A percentile compares a stretch with the other conserved stretches of the same genome.
These are phyloP conservation scores for Xyrauchen texanus DNA, from an alignment of 2,113 vertebrate genomes.

Conservation along the genomic window DNA sequence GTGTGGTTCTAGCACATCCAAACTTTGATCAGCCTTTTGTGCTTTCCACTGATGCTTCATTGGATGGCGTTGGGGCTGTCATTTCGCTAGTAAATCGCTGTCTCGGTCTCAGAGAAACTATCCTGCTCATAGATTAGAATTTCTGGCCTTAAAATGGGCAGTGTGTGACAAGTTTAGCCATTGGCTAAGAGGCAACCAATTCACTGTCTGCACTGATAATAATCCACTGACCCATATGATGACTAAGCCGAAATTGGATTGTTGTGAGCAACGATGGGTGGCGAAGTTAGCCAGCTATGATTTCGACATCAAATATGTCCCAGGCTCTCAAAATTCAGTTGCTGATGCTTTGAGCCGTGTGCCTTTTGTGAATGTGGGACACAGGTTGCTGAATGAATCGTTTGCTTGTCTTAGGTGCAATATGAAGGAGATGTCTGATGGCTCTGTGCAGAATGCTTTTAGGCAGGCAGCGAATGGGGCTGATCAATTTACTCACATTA, in stretches of 20 bases:
- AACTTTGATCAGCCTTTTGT: constrained; percentile 31
- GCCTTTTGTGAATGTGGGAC: constrained; percentile 12
- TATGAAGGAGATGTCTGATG: background rate
- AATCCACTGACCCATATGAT: constrained; percentile 16
- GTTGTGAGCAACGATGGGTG: constrained; percentile 20
- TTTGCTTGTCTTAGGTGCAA: background rate
- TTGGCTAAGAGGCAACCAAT: background rate
- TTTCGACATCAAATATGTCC: constrained; percentile 10
- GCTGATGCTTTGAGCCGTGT: constrained; percentile 1
- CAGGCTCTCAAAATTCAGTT: background rate
- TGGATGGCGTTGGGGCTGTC: constrained; percentile 38
- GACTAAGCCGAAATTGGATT: constrained; percentile 11
- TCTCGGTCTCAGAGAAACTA: background rate
- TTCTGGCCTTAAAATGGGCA: background rate
- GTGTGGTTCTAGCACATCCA: constrained; percentile 23
- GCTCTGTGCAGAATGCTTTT: background rate
- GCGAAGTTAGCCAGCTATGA: constrained; percentile 19
- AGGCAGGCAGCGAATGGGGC: background rate
- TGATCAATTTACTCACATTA: too few species aligned
- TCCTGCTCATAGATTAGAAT: constrained; percentile 26
- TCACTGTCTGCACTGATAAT: constrained; percentile 15
- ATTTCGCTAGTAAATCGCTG: constrained; percentile 19
- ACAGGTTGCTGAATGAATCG: background rate
- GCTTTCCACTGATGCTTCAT: constrained; percentile 15
- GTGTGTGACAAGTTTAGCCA: constrained; percentile 5